Evolutionary conservation across 2,113 vertebrate species (phyloP).

Genomic region (Istiophorus platypterus): DNA sequence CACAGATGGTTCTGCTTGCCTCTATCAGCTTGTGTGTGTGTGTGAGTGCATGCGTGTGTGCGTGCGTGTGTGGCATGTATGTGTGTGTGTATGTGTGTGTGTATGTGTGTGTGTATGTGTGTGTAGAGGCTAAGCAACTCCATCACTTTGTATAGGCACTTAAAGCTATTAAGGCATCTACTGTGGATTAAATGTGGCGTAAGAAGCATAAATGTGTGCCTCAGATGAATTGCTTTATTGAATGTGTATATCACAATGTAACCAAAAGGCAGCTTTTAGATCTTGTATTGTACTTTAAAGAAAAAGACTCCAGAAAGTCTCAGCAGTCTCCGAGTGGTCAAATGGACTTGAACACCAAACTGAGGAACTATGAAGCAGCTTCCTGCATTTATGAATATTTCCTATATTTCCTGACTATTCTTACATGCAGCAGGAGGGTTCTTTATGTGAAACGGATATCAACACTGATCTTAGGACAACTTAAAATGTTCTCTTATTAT

Average conservation of each 20-base stretch:
- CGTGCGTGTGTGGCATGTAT: conserved; percentile 41
- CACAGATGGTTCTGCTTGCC: conserved; percentile 78
- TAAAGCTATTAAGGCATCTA: conserved; percentile 42
- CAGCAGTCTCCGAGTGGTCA: neutral
- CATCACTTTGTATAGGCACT: conserved; percentile 48
- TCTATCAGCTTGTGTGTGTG: conserved; percentile 58
- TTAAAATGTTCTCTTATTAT: conserved; percentile 63
- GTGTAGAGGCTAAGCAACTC: conserved; percentile 24
- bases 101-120: conserved; percentile 29
- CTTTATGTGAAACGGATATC: conserved; percentile 61
- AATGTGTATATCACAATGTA: neutral
- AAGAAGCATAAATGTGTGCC: conserved; percentile 15
- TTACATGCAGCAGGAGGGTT: conserved; percentile 19
- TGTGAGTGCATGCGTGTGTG: conserved; percentile 32
- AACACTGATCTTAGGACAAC: conserved; percentile 60
- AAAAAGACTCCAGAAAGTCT: neutral
- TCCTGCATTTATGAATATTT: conserved; percentile 4
- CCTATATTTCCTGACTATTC: conserved; percentile 1
- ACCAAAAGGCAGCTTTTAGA: neutral
- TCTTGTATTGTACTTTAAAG: neutral
- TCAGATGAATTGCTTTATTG: conserved; percentile 19
- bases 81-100: conserved; percentile 44
- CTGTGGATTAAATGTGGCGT: conserved; percentile 32
- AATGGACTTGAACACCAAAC: neutral
- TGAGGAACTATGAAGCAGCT: neutral